Percentiles rank a stretch among this genome's conserved stretches.
phyloP scores from a whole-genome alignment of 1,140 invertebrate genomes.

The Drosophila chauvacae region DNA sequence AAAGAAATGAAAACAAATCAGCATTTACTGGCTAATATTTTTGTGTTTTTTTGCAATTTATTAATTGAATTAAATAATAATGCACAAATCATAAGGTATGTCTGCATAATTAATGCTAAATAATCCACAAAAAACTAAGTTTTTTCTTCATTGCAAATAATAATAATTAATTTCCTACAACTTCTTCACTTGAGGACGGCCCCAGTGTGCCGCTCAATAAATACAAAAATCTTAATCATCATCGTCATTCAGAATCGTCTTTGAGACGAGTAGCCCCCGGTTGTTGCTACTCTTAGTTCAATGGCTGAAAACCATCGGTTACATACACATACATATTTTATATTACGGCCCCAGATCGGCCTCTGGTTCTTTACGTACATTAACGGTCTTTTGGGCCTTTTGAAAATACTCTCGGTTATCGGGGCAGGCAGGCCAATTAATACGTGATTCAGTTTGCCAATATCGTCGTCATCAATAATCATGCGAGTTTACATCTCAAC shows the following conservation, averaged over 20 bases:
- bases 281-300: constrained; percentile 54
- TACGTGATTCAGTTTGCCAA: constrained; percentile 71
- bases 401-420: constrained; percentile 63
- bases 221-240: constrained; percentile 56
- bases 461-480: constrained; percentile 37
- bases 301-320: constrained; percentile 50
- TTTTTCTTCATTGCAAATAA: constrained; percentile 74
- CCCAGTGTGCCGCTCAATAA: constrained; percentile 39
- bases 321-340: constrained; percentile 53
- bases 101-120: constrained; percentile 53
- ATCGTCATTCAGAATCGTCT: constrained; percentile 57
- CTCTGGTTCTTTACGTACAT: constrained; percentile 58
- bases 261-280: constrained; percentile 60
- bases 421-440: constrained; percentile 61
- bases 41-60: constrained; percentile 52
- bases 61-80: constrained; percentile 79
- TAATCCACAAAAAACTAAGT: constrained; percentile 70
- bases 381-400: constrained; percentile 17
- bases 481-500: constrained; percentile 43
- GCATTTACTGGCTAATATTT: constrained; percentile 23
- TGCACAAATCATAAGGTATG: constrained; percentile 75
- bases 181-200: constrained; percentile 55
- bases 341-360: constrained; percentile 22
- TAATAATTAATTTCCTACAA: constrained; percentile 70
- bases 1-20: constrained; percentile 45